These are phyloP conservation scores for Percopsis omiscomaycus DNA, from an alignment of 2,797 vertebrate genomes.

Conservation along the genomic window DNA sequence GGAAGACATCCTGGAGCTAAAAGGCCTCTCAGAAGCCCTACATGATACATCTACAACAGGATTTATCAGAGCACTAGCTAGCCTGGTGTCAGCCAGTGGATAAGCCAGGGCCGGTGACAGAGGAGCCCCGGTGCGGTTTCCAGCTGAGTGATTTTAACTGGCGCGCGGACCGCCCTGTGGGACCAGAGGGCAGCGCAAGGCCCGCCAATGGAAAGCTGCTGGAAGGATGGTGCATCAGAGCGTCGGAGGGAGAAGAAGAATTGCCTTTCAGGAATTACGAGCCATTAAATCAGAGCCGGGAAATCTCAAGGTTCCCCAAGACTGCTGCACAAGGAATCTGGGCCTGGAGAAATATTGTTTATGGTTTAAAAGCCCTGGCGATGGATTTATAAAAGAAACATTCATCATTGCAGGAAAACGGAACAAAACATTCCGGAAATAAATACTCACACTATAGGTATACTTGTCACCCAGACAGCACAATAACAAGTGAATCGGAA, in stretches of 20 bases:
- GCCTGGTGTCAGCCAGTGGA: slow-evolving; percentile 44
- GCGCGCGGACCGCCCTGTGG: slow-evolving; percentile 55
- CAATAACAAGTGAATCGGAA: slow-evolving; percentile 97
- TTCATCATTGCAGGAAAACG: slow-evolving; percentile 96
- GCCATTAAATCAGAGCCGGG: slow-evolving; percentile 96
- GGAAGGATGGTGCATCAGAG: slow-evolving; percentile 67
- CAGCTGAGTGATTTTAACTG: slow-evolving; percentile 68
- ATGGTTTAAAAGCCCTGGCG: slow-evolving; percentile 84
- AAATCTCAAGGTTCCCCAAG: slow-evolving; percentile 99
- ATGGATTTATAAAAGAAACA: slow-evolving; percentile 90
- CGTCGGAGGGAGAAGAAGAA: slow-evolving; percentile 77
- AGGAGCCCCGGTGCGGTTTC: slow-evolving; percentile 58
- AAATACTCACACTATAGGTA: slow-evolving; percentile 89
- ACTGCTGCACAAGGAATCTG: slow-evolving; percentile 97
- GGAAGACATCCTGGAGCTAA: neutral
- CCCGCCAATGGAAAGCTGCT: slow-evolving; percentile 52
- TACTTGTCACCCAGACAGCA: slow-evolving; percentile 87
- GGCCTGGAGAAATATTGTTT: slow-evolving; percentile 96
- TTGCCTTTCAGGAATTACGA: slow-evolving; percentile 93
- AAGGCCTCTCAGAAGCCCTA: slow-evolving; percentile 11
- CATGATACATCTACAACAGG: slow-evolving; percentile 20
- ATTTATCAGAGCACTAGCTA: slow-evolving; percentile 12
- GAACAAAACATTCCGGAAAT: slow-evolving; percentile 97
- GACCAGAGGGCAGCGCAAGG: slow-evolving; percentile 61
- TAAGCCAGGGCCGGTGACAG: slow-evolving; percentile 54